Conservation (phyloP, 1,140 invertebrate genomes). For the Melipona quadrifasciata region DNA sequence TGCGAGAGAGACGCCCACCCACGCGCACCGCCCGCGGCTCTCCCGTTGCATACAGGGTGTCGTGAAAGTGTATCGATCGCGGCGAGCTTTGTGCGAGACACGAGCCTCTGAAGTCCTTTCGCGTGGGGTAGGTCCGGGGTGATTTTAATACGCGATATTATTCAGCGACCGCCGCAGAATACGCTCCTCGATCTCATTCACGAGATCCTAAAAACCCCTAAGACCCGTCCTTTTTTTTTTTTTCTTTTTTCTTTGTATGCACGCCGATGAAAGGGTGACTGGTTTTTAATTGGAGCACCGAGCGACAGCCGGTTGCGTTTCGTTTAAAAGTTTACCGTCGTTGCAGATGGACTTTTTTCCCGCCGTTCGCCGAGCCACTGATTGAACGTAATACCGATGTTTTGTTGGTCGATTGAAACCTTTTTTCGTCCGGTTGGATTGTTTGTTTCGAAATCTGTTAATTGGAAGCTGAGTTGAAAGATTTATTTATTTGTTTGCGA, state of each 20-base stretch:
- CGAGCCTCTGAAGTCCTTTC: neutral
- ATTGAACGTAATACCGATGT: neutral
- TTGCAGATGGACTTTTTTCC: neutral
- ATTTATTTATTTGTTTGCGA: neutral
- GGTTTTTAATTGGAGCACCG: conserved; percentile 21
- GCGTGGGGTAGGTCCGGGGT: conserved; percentile 25
- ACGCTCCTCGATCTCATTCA: conserved; percentile 2
- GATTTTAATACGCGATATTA: conserved; percentile 53
- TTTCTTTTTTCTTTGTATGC: neutral
- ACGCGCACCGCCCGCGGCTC: conserved; percentile 64
- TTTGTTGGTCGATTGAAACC: neutral
- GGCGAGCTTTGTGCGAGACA: too few relatives aligned
- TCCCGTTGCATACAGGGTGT: conserved; percentile 63
- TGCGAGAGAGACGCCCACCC: conserved; percentile 66
- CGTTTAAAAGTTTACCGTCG: neutral
- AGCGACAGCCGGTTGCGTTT: neutral
- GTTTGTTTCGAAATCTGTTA: too few relatives aligned
- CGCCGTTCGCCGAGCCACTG: neutral
- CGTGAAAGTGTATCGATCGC: conserved; percentile 66
- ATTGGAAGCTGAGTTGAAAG: neutral
- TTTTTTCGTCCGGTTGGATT: neutral
- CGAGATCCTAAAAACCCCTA: neutral
- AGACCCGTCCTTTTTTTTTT: too few relatives aligned
- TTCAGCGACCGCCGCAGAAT: neutral
- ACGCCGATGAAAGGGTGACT: neutral